These are phyloP conservation scores for Myotis vivesi DNA, from an alignment of 2,797 vertebrate genomes.

Conservation along the genomic window DNA sequence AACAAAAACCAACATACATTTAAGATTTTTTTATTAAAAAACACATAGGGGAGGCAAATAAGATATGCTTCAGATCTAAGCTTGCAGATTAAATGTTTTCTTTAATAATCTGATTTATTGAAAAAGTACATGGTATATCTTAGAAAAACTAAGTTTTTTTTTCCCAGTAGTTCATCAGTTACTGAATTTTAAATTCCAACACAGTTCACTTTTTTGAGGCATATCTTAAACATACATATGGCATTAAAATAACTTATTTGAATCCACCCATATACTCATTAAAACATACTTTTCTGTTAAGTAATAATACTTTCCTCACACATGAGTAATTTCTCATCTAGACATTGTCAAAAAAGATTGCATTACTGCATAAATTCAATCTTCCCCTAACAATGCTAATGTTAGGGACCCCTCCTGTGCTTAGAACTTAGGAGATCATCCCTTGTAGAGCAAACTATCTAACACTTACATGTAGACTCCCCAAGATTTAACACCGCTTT, in stretches of 20 bases:
- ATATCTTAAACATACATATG: constrained; percentile 12
- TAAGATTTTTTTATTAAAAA: background rate
- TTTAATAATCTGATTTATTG: constrained; percentile 18
- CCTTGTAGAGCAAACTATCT: background rate
- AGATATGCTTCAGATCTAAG: background rate
- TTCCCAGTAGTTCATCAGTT: background rate
- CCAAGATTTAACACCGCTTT: constrained; percentile 22
- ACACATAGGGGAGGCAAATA: background rate
- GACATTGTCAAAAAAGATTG: background rate
- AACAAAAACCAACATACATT: background rate
- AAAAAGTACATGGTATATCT: constrained; percentile 12
- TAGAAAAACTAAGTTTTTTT: constrained; percentile 16
- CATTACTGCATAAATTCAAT: background rate
- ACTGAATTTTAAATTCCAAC: constrained; percentile 26
- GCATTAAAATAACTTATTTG: constrained; percentile 42
- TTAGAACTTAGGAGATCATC: background rate
- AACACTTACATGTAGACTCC: background rate
- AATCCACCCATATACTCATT: constrained; percentile 14
- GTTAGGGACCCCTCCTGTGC: background rate
- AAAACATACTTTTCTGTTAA: constrained; percentile 1
- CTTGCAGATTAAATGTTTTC: background rate
- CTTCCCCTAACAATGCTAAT: too few relatives aligned
- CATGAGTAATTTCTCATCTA: constrained; percentile 9
- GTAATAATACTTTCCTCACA: background rate
- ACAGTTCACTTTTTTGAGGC: constrained; percentile 17